Percentiles rank a stretch among this genome's conserved stretches.
Conservation (phyloP, 2,797 vertebrate species). For the Helarctos malayanus region DNA sequence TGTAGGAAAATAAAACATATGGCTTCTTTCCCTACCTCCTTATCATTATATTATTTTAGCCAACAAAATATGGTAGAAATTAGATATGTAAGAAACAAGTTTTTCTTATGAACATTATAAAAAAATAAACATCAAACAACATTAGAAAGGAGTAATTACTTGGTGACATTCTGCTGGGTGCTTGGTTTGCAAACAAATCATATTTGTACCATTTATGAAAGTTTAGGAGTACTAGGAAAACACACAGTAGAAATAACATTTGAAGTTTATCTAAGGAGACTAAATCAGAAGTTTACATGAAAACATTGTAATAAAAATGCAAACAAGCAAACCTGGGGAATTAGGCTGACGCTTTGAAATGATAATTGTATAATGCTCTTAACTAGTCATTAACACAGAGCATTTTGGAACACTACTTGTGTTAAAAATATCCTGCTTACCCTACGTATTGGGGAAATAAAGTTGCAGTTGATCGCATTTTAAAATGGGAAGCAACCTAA, state of each 20-base stretch:
- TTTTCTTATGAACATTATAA: background rate
- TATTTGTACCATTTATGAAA: background rate
- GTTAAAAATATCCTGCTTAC: background rate
- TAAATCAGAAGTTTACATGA: background rate
- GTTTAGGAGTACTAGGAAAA: background rate
- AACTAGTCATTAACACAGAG: background rate
- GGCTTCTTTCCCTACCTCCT: background rate
- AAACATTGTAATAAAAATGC: background rate
- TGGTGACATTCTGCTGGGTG: background rate
- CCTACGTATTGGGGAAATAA: background rate
- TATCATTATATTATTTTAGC: background rate
- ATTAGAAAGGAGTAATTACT: background rate
- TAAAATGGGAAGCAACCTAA: background rate
- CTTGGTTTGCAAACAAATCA: slow-evolving; percentile 23
- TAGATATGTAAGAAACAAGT: background rate
- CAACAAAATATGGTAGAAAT: background rate
- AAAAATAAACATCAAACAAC: background rate
- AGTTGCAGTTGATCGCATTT: background rate
- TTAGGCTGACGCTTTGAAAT: background rate
- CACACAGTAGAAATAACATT: background rate
- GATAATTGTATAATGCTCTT: background rate
- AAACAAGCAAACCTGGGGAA: background rate
- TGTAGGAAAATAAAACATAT: background rate
- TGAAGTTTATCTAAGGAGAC: background rate
- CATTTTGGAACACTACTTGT: background rate